Evolutionary conservation across 2,797 vertebrate species (phyloP).

Genomic region (Bucorvus abyssinicus): DNA sequence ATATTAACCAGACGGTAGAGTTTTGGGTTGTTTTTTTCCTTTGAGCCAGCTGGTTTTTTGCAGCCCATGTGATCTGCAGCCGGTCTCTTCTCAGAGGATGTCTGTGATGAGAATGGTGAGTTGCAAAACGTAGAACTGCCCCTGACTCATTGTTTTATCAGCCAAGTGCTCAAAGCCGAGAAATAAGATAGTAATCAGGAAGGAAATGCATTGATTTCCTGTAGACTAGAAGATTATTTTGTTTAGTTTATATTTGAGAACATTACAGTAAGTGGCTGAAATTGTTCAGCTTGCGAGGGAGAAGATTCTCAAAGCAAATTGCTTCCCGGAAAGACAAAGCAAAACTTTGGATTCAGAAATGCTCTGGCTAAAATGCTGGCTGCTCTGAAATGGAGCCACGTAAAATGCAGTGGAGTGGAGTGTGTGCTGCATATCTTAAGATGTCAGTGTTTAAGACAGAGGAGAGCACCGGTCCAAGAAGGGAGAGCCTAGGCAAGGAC

Average conservation of each 20-base stretch:
- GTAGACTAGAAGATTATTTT: conserved; percentile 53
- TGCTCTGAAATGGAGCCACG: not conserved
- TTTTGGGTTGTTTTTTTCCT: not conserved
- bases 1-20: not conserved
- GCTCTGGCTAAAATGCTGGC: not conserved
- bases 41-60: not conserved
- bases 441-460: not conserved
- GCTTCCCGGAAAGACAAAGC: not conserved
- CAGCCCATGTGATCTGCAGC: not conserved
- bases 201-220: conserved; percentile 70
- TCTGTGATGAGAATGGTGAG: not conserved
- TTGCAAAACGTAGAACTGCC: conserved; percentile 41
- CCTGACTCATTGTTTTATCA: conserved; percentile 55
- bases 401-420: not conserved
- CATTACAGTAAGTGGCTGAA: conserved; percentile 45
- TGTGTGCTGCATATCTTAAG: not conserved
- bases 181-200: conserved; percentile 64
- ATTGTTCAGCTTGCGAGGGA: not conserved
- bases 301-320: conserved; percentile 9
- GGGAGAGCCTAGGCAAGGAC: not conserved
- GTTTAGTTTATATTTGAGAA: conserved; percentile 47
- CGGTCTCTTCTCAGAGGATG: not conserved
- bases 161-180: conserved; percentile 45
- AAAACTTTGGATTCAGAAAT: not conserved
- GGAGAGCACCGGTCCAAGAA: not conserved